Conservation (phyloP, 1,140 invertebrate species). For the Camponotus floridanus region DNA sequence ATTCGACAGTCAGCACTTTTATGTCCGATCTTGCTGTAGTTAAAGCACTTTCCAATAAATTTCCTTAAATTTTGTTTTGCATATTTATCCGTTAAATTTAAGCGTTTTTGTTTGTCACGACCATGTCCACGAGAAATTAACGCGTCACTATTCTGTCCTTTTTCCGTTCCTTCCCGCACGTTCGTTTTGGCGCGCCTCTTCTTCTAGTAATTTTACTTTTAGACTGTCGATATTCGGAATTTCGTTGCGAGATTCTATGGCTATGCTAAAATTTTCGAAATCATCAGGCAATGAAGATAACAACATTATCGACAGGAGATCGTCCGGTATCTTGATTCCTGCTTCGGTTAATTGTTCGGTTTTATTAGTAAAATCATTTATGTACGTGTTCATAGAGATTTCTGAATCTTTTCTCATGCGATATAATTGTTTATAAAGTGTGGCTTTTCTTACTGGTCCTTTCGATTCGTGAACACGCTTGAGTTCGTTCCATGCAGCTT, state of each 20-base stretch:
- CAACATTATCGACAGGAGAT: slow-evolving; percentile 24
- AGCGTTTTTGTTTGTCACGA: not conserved
- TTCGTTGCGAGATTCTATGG: slow-evolving; percentile 11
- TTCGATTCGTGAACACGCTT: not conserved
- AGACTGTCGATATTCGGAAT: not conserved
- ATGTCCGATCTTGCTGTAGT: not conserved
- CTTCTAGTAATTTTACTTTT: not conserved
- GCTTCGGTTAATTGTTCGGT: not conserved
- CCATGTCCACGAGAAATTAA: not conserved
- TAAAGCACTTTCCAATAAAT: not conserved
- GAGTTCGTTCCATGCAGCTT: not conserved
- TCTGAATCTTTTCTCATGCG: not conserved
- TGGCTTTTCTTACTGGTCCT: slow-evolving; percentile 2
- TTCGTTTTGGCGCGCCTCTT: not conserved
- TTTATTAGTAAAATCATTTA: not conserved
- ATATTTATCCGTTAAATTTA: not conserved
- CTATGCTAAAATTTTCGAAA: not conserved
- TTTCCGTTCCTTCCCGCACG: not conserved
- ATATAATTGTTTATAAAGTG: not conserved
- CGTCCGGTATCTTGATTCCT: not conserved
- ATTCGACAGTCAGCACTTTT: not conserved
- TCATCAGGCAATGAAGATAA: not conserved
- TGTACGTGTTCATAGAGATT: not conserved
- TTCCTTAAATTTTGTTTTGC: not conserved
- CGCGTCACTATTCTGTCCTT: not conserved